Conservation (phyloP, 2,797 vertebrate genomes). For the Acanthopagrus latus region DNA sequence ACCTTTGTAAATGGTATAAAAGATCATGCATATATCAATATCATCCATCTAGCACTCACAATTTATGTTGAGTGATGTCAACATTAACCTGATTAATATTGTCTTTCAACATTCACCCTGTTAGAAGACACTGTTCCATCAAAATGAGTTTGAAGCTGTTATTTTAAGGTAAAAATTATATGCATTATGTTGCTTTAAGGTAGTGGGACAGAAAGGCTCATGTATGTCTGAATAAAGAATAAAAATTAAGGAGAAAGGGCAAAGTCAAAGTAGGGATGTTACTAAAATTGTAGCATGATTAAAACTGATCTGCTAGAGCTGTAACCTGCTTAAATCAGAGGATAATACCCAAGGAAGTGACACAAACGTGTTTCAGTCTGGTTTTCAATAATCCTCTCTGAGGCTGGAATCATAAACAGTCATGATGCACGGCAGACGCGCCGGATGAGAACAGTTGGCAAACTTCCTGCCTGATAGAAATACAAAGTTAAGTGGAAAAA, state of each 20-base stretch:
- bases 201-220: background rate
- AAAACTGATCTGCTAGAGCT: background rate
- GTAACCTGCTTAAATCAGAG: constrained; percentile 6
- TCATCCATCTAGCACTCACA: background rate
- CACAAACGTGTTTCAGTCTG: constrained; percentile 5
- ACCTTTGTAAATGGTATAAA: background rate
- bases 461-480: constrained; percentile 28
- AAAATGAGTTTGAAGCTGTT: too few species aligned
- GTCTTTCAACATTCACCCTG: background rate
- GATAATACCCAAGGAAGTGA: background rate
- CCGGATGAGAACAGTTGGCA: constrained; percentile 1
- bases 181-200: too few species aligned
- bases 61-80: constrained; percentile 8
- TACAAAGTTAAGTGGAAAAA: constrained; percentile 17
- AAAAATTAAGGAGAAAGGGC: background rate
- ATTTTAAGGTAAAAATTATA: too few species aligned
- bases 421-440: constrained; percentile 8
- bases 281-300: background rate
- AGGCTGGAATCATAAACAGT: constrained; percentile 5
- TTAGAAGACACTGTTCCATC: too few species aligned
- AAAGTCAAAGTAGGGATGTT: background rate
- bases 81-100: constrained; percentile 2
- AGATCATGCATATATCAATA: background rate
- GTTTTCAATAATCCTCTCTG: constrained; percentile 23
- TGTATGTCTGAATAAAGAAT: background rate